Evolutionary conservation across 2,113 vertebrate genomes (phyloP).

Genomic region (Clupea harengus): DNA sequence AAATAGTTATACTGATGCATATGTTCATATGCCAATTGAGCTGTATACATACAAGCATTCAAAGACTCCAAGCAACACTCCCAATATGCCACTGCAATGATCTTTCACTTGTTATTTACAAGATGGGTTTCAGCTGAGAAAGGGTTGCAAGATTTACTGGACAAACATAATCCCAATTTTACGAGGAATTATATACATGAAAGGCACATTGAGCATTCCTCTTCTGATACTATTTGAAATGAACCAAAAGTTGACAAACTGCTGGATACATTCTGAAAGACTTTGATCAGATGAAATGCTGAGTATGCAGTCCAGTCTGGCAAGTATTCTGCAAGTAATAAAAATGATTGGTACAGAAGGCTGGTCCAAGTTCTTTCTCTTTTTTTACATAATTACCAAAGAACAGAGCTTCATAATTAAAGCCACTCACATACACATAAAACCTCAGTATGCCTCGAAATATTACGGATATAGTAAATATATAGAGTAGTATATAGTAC

Average conservation of each 20-base stretch:
- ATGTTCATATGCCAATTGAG: background rate
- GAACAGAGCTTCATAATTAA: background rate
- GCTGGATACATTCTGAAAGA: background rate
- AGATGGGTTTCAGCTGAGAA: slow-evolving; percentile 37
- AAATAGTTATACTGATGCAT: background rate
- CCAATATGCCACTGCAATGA: slow-evolving; percentile 35
- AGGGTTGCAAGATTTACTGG: slow-evolving; percentile 51
- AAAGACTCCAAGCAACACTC: no score
- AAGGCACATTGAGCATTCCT: slow-evolving; percentile 42
- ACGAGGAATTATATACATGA: slow-evolving; percentile 46
- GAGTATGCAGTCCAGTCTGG: background rate
- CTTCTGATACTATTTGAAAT: slow-evolving; percentile 28
- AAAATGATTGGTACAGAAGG: background rate
- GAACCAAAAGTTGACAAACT: slow-evolving; percentile 13
- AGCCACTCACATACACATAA: background rate
- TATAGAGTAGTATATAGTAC: no score
- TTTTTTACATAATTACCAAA: background rate
- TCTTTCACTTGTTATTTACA: slow-evolving; percentile 46
- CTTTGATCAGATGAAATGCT: background rate
- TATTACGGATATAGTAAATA: background rate
- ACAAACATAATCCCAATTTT: slow-evolving; percentile 50
- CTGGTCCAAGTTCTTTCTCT: background rate
- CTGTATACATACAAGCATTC: background rate
- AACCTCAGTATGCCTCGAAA: background rate
- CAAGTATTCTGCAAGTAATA: background rate